Evolutionary conservation across 1,140 invertebrate genomes (phyloP).

Genomic region (Dendroctonus ponderosae): DNA sequence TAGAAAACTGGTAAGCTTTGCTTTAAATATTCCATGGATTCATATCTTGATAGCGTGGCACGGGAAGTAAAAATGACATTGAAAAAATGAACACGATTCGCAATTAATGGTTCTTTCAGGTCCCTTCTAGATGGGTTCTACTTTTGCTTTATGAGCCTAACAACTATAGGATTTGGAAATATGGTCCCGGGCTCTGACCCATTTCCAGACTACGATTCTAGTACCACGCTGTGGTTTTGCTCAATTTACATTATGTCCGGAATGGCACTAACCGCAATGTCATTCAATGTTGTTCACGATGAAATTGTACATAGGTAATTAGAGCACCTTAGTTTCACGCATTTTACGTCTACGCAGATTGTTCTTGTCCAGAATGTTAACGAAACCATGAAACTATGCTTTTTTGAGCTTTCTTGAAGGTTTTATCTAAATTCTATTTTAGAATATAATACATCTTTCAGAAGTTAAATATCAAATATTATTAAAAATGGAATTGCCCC

Average conservation of each 20-base stretch:
- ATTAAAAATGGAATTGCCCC: no score
- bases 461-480: background rate
- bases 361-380: no score
- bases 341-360: no score
- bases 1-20: conserved; percentile 70
- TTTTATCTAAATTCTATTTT: background rate
- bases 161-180: conserved; percentile 90
- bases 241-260: conserved; percentile 94
- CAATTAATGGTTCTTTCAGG: conserved; percentile 2
- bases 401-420: no score
- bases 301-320: conserved; percentile 72
- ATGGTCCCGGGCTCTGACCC: conserved; percentile 77
- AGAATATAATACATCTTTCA: background rate
- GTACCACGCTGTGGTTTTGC: conserved; percentile 81
- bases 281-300: conserved; percentile 95
- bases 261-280: conserved; percentile 84
- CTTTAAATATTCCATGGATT: no score
- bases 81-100: no score
- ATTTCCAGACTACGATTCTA: conserved; percentile 59
- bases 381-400: background rate
- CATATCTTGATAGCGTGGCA: background rate
- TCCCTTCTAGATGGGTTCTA: conserved; percentile 87
- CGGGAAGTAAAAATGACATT: background rate
- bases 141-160: conserved; percentile 92
- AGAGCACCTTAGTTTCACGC: background rate